Base-by-base conservation (phyloP, 2,113 vertebrate species). In the Calidris pugnax region DNA sequence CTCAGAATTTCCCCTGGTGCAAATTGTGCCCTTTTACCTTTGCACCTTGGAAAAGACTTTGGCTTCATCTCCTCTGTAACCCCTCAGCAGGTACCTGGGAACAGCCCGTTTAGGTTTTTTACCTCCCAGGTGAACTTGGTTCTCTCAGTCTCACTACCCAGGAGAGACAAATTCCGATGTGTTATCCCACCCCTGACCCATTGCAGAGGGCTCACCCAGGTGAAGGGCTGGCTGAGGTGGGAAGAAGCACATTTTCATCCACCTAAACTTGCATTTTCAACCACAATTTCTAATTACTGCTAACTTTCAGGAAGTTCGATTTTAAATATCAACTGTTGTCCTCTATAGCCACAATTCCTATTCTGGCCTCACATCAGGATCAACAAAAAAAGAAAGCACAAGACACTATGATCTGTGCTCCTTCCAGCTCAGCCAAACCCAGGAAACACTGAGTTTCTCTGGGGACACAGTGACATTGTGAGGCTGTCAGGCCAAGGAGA, bases 341-440 rank as follows among this genome's bases (percentile, higher is more conserved):
- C 7, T 48, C 19, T 35, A 8, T 16, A 69, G 30, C 12, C 55
- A 26, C 0, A 0, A 27, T 57, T 73, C 30, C 8, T 45, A 13
- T 50, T 76, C 55, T 59, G 27, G 23, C 19, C 30, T 20, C 15
- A 45, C 15, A 69, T 20, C 4, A 63, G 59, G 15, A 77, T 20
- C 4, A 51, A 5, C 12, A 74, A 59, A 80, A 69, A 16, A 87
- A 14, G 8, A 60, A 43, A 59, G 23, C 24, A 59, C 33, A 37
- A 69, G 64, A 43, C 20, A 45, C 5, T 0, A 0, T 30, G 12
- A 14, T 73, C 50, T 88, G 24, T 69, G 41, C 15, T 69, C 17
- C n/a, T 50, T 53, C 30, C 41, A 82, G 30, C 14, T 45, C 23
- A 63, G 28, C 15, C n/a, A 71, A 81, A 63, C 17, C 17, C 68